These are phyloP conservation scores for Thalpophila matura DNA, from an alignment of 2,888 invertebrate genomes.

Conservation along the genomic window DNA sequence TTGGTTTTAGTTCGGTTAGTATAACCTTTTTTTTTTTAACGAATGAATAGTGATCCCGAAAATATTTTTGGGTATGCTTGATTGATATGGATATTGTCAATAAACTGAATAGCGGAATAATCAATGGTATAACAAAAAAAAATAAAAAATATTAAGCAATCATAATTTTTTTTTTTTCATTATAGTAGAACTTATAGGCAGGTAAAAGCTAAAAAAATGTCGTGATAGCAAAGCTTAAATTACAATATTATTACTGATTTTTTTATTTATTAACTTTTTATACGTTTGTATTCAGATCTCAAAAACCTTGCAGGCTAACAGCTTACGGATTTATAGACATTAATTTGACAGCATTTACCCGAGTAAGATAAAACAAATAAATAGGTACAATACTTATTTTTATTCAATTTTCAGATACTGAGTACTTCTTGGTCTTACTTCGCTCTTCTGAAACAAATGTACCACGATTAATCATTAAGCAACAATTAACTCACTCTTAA, in stretches of 20 bases:
- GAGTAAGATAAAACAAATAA: constrained; percentile 63
- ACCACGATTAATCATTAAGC: constrained; percentile 58
- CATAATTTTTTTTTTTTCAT: too few relatives aligned
- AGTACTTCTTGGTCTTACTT: constrained; percentile 80
- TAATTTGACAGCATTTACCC: constrained; percentile 72
- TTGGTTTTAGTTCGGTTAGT: constrained; percentile 73
- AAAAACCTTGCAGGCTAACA: constrained; percentile 75
- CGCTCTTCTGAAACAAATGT: constrained; percentile 72
- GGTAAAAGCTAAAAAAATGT: too few relatives aligned
- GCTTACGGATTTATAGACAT: constrained; percentile 73
- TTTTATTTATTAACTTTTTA: not conserved
- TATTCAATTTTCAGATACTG: constrained; percentile 74
- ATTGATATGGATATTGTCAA: not conserved
- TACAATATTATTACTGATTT: too few relatives aligned
- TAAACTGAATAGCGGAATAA: too few relatives aligned
- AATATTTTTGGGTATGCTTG: not conserved
- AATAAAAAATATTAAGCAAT: too few relatives aligned
- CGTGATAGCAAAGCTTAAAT: too few relatives aligned
- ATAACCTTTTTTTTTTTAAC: constrained; percentile 3
- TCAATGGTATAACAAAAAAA: too few relatives aligned
- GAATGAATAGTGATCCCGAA: constrained; percentile 1
- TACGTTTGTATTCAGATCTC: constrained; percentile 68
- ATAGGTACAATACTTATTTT: too few relatives aligned
- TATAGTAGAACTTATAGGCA: too few relatives aligned
- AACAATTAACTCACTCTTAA: too few relatives aligned